phyloP scores from a whole-genome alignment of 2,797 vertebrate genomes.

The Spondyliosoma cantharus region DNA sequence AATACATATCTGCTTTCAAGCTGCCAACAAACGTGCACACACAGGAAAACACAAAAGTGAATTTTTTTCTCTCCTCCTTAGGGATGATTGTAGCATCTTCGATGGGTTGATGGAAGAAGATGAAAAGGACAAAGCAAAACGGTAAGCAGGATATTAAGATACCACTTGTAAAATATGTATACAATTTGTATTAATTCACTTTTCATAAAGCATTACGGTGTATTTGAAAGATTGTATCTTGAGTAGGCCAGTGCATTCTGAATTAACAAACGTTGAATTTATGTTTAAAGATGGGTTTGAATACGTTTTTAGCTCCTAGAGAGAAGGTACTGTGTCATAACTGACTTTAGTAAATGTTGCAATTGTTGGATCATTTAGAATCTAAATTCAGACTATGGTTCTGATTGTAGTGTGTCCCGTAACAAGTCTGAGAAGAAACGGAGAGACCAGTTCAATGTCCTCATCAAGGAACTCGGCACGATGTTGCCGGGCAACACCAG shows the following conservation, averaged over 20 bases:
- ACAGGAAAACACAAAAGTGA: conserved; percentile 16
- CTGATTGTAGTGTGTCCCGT: conserved; percentile 89
- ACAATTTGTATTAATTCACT: neutral
- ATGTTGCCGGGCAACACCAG: conserved; percentile 97
- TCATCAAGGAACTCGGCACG: conserved; percentile 98
- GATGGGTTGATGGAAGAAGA: conserved; percentile 99
- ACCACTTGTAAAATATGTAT: neutral
- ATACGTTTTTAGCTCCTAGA: neutral
- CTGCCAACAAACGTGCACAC: conserved; percentile 30
- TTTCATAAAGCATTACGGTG: neutral
- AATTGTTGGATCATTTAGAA: neutral
- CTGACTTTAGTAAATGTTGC: neutral
- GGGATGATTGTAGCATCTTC: conserved; percentile 98
- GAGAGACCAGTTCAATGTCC: conserved; percentile 99
- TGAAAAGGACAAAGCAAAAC: conserved; percentile 99
- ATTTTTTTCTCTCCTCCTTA: conserved; percentile 70
- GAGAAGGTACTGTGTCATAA: neutral
- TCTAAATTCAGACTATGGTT: conserved; percentile 1
- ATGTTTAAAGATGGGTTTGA: neutral
- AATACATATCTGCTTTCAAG: conserved; percentile 58
- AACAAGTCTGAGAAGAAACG: conserved; percentile 99
- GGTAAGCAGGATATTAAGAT: conserved; percentile 78
- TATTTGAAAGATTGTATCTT: conserved; percentile 1
- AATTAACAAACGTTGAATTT: neutral
- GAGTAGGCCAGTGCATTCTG: neutral